phyloP scores from a whole-genome alignment of 2,888 invertebrate genomes.

The Catotricha subobsoleta region DNA sequence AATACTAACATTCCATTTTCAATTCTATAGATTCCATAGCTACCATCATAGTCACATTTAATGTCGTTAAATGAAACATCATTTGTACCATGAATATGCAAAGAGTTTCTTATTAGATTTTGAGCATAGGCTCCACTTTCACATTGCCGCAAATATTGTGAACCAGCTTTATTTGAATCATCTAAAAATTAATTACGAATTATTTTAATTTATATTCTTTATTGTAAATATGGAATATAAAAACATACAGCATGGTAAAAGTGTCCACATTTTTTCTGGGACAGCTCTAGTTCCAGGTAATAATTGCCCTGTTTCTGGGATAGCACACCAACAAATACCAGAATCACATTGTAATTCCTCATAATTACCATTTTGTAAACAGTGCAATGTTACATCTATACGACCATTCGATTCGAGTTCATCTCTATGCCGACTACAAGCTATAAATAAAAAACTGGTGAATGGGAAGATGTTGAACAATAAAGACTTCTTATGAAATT shows the following conservation, averaged over 20 bases:
- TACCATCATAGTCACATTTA: conserved; percentile 47
- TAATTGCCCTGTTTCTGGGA: conserved; percentile 40
- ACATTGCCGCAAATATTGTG: conserved; percentile 44
- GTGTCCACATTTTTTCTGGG: conserved; percentile 37
- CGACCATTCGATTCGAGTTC: conserved; percentile 32
- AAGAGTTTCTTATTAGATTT: conserved; percentile 32
- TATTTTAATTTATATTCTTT: background rate
- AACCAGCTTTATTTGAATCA: conserved; percentile 30
- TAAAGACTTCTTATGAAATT: too few relatives aligned
- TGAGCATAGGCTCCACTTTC: conserved; percentile 43
- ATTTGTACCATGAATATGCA: conserved; percentile 39
- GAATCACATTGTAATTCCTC: conserved; percentile 48
- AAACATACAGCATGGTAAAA: conserved; percentile 49
- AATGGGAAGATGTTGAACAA: too few relatives aligned
- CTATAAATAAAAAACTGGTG: too few relatives aligned
- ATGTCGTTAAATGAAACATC: conserved; percentile 34
- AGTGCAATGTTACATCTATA: conserved; percentile 41
- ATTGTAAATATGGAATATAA: too few relatives aligned
- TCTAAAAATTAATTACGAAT: conserved; percentile 22
- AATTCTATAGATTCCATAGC: conserved; percentile 38
- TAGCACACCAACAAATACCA: conserved; percentile 50
- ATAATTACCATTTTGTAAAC: conserved; percentile 44
- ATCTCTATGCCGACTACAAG: conserved; percentile 41
- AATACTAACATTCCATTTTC: conserved; percentile 35
- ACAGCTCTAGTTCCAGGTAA: conserved; percentile 32